A percentile compares a stretch with the other conserved stretches of the same genome.
Conservation (phyloP, 2,113 vertebrate genomes). For the Tenrec ecaudatus region DNA sequence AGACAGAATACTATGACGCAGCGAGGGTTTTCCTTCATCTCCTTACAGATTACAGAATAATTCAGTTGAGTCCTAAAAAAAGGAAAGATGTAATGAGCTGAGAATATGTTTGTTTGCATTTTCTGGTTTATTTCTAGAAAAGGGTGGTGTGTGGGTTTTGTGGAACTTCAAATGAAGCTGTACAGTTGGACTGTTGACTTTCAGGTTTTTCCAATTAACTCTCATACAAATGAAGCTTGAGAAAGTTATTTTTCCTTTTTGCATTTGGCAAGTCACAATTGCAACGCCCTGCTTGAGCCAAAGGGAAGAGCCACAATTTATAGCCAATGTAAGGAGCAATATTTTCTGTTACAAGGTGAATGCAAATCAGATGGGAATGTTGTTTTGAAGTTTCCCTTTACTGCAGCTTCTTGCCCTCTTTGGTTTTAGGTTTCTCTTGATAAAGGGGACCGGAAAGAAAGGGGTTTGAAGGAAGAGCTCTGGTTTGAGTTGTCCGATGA, state of each 20-base stretch:
- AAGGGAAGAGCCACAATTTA: neutral
- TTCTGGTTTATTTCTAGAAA: constrained; percentile 1
- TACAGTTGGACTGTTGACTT: neutral
- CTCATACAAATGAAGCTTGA: neutral
- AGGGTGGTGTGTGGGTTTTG: constrained; percentile 40
- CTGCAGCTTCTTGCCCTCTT: constrained; percentile 45
- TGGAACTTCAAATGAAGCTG: neutral
- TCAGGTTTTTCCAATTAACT: constrained; percentile 17
- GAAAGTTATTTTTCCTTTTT: neutral
- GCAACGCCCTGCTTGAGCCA: neutral
- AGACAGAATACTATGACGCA: neutral
- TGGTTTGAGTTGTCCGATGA: constrained; percentile 98
- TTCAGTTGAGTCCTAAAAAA: neutral
- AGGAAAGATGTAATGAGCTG: neutral
- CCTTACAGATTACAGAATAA: neutral
- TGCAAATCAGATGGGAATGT: neutral
- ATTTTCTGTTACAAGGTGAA: neutral
- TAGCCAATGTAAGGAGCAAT: neutral
- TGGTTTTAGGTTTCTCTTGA: constrained; percentile 91
- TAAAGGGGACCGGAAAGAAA: constrained; percentile 90
- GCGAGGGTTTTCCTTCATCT: neutral
- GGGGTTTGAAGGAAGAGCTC: constrained; percentile 90
- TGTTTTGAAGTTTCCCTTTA: neutral
- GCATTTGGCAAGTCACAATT: neutral
- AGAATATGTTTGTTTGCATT: constrained; percentile 32